These are phyloP conservation scores for Marmota flaviventris DNA, from an alignment of 2,113 vertebrate species.

Conservation along the genomic window DNA sequence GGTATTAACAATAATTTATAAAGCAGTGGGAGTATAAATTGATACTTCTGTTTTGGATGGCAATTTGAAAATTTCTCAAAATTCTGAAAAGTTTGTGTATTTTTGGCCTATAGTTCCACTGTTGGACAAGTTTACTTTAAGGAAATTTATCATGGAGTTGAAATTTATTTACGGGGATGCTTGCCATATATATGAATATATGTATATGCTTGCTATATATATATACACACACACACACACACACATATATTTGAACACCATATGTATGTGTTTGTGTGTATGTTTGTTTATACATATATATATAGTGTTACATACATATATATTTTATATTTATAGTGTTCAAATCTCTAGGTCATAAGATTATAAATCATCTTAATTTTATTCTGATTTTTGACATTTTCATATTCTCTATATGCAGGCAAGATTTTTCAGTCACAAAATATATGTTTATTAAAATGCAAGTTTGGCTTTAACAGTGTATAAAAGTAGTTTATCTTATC, in stretches of 20 bases:
- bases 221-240: too few relatives aligned
- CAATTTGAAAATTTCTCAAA: conserved; percentile 48
- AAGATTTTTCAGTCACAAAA: conserved; percentile 39
- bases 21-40: background rate
- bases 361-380: conserved; percentile 55
- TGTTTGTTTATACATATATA: too few relatives aligned
- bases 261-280: too few relatives aligned
- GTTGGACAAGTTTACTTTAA: conserved; percentile 30
- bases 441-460: background rate
- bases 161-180: conserved; percentile 12
- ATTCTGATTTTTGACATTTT: conserved; percentile 46
- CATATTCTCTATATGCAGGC: conserved; percentile 15
- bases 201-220: background rate
- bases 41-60: background rate
- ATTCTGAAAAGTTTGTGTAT: background rate
- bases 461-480: conserved; percentile 8
- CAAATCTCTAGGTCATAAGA: conserved; percentile 15
- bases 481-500: conserved; percentile 45
- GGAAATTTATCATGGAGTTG: conserved; percentile 1
- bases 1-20: conserved; percentile 5
- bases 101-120: background rate
- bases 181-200: background rate
- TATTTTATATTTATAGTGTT: background rate
- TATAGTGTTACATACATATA: background rate
- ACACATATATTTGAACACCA: background rate